Base-by-base conservation (phyloP, 2,113 vertebrate genomes). In the Pseudois nayaur region DNA sequence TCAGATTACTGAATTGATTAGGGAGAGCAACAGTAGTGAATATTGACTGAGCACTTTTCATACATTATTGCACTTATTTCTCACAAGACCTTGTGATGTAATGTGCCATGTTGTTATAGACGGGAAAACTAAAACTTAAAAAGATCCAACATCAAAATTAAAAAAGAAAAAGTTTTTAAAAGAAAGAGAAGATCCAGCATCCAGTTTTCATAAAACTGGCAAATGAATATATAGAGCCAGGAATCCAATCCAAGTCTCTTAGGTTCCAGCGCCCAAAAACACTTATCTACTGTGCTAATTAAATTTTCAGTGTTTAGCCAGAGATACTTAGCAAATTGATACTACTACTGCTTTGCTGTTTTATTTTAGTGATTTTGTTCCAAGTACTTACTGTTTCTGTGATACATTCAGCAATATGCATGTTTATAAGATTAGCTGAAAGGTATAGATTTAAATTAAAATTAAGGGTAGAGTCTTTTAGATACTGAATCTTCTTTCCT, bases 301-400 rank as follows among this genome's bases (percentile, higher is more conserved):
- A 52, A 88, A 54, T 33, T 52, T 93, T 97, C 54, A 60, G 6
- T 82, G 27, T 91, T 86, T 79, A 71, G 31, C 36, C 3, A 81
- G 40, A 62, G 79, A 11, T 92, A 9, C 52, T 83, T 87, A 76
- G 40, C 67, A 74, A 87, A 89, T 57, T 91, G 57, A 40, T 87
- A 5, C 19, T 93, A 29, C 36, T 43, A 23, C 23, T 86, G 23
- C 57, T 94, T 50, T 93, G n/a, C 40, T 88, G 0, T 93, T 94
- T 87, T 84, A 31, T 89, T 67, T 96, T 74, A 87, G 29, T 87
- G 52, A 86, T 95, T 91, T 96, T 89, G 23, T n/a, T 93, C 52
- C 79, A 82, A 83, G 40, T 78, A 78, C 29, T 74, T 23, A 79
- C 9, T 85, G 17, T 74, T 96, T 91, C 21, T 83, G 1, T 81